phyloP scores from a whole-genome alignment of 2,888 invertebrate genomes.

The Willowsia nigromaculata region DNA sequence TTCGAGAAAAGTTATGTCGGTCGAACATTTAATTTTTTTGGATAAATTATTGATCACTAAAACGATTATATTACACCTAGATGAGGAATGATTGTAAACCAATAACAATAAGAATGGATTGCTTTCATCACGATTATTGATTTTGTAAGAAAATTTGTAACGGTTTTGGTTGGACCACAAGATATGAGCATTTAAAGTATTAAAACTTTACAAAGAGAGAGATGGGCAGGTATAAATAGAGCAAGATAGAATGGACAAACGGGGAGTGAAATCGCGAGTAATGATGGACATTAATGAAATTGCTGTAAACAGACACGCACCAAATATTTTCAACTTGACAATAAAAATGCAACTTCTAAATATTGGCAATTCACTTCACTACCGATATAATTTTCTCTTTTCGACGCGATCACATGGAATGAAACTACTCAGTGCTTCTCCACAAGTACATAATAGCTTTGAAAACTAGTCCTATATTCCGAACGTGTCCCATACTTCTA shows the following conservation, averaged over 20 bases:
- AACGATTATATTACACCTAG: background rate
- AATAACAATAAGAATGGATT: background rate
- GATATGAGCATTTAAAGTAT: background rate
- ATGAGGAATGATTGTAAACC: background rate
- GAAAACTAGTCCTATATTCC: background rate
- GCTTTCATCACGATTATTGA: conserved; percentile 11
- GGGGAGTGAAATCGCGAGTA: background rate
- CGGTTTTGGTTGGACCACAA: background rate
- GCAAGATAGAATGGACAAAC: background rate
- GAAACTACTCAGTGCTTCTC: background rate
- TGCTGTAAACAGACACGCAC: background rate
- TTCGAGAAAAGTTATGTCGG: background rate
- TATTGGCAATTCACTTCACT: background rate
- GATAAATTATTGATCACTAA: background rate
- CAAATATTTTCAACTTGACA: background rate
- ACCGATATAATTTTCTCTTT: background rate
- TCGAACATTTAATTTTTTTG: no score
- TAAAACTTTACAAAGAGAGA: background rate
- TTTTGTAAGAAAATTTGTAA: background rate
- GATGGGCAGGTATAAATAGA: no score
- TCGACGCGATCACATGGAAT: conserved; percentile 16
- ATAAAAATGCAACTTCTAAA: background rate
- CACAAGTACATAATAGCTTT: background rate
- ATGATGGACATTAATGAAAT: conserved; percentile 17
- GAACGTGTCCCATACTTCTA: background rate